Percentiles rank a stretch among this genome's conserved stretches.
Conservation (phyloP, 2,888 invertebrate species). For the Folsomia candida region DNA sequence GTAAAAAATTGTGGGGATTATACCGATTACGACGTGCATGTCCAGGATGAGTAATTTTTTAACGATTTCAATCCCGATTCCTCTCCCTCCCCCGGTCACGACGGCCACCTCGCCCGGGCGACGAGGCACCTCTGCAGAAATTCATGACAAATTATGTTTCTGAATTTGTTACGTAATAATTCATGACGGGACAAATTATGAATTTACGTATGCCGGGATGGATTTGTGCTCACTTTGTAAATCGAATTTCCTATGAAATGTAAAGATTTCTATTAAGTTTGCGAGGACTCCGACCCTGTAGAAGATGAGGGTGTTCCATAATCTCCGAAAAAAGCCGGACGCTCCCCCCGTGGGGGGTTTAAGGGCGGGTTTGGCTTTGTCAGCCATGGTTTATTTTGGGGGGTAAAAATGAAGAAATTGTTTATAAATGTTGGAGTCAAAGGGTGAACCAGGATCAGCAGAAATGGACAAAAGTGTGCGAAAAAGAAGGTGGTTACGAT, state of each 20-base stretch:
- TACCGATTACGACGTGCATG: conserved; percentile 73
- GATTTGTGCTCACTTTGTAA: conserved; percentile 31
- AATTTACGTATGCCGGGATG: no score
- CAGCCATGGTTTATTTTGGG: conserved; percentile 20
- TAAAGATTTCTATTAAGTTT: conserved; percentile 35
- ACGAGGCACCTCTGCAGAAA: conserved; percentile 60
- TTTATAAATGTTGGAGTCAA: no score
- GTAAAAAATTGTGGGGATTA: no score
- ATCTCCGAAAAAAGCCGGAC: conserved; percentile 24
- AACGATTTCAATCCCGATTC: conserved; percentile 76
- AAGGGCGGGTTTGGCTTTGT: conserved; percentile 3
- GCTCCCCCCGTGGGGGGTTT: conserved; percentile 26
- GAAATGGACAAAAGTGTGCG: no score
- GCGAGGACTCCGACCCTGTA: conserved; percentile 12
- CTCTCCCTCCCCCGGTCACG: conserved; percentile 82
- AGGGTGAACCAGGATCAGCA: no score
- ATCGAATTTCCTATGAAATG: conserved; percentile 37
- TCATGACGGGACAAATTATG: no score
- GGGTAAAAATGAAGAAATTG: no score
- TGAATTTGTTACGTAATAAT: no score
- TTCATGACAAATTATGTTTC: background rate
- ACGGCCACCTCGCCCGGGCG: conserved; percentile 70
- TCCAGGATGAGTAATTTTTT: conserved; percentile 72
- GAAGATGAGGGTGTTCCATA: conserved; percentile 27
- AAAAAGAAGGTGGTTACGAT: no score